These are phyloP conservation scores for Somateria mollissima DNA, from an alignment of 2,797 vertebrate species.

Conservation along the genomic window DNA sequence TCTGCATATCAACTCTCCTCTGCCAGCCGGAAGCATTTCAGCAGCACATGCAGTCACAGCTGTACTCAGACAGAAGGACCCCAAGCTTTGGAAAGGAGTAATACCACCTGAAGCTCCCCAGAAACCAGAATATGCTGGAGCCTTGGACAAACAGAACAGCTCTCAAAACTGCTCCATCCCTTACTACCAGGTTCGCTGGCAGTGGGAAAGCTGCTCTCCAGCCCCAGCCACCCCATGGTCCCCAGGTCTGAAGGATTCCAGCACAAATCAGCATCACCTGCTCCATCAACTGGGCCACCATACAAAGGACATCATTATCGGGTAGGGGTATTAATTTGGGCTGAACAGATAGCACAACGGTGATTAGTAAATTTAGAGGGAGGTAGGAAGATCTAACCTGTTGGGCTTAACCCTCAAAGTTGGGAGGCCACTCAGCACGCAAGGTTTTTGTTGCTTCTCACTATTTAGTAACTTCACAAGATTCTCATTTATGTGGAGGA, in stretches of 20 bases:
- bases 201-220: background rate
- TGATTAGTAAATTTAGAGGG: slow-evolving; percentile 22
- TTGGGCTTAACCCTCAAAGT: background rate
- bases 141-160: background rate
- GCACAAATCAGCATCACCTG: background rate
- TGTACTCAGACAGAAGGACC: background rate
- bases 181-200: background rate
- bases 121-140: background rate
- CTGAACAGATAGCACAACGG: slow-evolving; percentile 3
- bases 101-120: background rate
- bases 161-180: background rate
- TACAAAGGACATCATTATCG: background rate
- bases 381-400: slow-evolving; percentile 13
- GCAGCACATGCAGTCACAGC: background rate
- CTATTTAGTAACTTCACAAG: background rate
- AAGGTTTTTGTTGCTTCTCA: background rate
- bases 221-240: background rate
- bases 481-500: background rate
- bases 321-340: slow-evolving; percentile 15
- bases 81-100: background rate
- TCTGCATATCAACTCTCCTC: background rate
- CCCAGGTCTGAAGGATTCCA: background rate
- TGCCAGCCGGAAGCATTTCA: background rate
- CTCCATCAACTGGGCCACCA: background rate
- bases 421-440: background rate